These are phyloP conservation scores for Parotia lawesii DNA, from an alignment of 2,113 vertebrate species.

Conservation along the genomic window DNA sequence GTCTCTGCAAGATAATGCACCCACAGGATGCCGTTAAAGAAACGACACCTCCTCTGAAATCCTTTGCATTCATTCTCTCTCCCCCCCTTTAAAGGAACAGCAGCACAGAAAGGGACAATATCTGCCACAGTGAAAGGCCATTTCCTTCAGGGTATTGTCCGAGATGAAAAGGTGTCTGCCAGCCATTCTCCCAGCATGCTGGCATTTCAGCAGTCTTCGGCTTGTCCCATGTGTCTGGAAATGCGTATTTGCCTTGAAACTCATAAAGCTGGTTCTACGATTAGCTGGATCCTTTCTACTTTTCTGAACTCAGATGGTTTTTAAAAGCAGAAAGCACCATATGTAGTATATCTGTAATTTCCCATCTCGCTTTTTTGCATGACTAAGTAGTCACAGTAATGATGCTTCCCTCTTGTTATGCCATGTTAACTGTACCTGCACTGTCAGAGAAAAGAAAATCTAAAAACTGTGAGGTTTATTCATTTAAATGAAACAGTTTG, in stretches of 20 bases:
- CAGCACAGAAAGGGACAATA: neutral
- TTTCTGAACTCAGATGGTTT: neutral
- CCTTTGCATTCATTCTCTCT: neutral
- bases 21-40: neutral
- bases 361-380: neutral
- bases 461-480: neutral
- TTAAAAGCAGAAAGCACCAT: neutral
- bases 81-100: neutral
- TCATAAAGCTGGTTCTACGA: neutral
- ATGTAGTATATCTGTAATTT: neutral
- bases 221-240: neutral
- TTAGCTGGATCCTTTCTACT: neutral
- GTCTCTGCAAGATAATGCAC: neutral
- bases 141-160: neutral
- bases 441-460: neutral
- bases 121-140: neutral
- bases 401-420: neutral
- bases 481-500: neutral
- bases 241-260: neutral
- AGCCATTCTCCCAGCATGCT: neutral
- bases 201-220: neutral
- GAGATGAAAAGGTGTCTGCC: neutral
- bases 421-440: neutral
- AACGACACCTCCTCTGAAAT: slow-evolving; percentile 26
- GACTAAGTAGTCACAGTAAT: neutral